Evolutionary conservation across 2,113 vertebrate genomes (phyloP), one percentile per base, ranked within the genome.

Genomic region (Melospiza georgiana): DNA sequence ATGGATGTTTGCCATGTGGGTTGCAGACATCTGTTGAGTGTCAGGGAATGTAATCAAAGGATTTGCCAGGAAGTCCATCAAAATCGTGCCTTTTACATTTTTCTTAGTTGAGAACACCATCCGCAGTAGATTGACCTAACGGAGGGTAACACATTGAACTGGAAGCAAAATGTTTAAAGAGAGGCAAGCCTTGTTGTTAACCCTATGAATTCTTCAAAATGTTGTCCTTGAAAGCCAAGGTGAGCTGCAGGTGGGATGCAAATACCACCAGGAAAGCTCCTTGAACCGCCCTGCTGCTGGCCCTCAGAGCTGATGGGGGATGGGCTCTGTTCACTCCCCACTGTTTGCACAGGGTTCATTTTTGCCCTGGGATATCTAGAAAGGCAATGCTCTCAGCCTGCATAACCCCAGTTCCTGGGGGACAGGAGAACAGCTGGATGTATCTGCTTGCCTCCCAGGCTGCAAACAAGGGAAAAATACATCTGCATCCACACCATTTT

Each of bases 11-110:
- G 83, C 96, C 86, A 89, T 95, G 95, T 95, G 97, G 67, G 71
- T 93, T 95, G 80, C 62, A 95, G 82, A 94, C 96, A 97, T 98
- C 97, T 97, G 96, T 77, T 96, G 96, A 97, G 39, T 94, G 95
- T 97, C 87, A 97, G 93, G 82, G 80, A 97, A 92, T 89, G 59
- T 83, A 97, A 97, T 95, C 94, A 96, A 95, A 91, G 3, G 27
- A 94, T 92, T 95, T 97, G 94, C 97, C 97, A 97, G 96, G 83
- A 96, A 91, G 78, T 93, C 94, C 95, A 96, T 95, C 90, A 96
- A 93, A 97, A 93, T 96, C 31, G 16, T 94, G 90, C 62, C 90
- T 89, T 94, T 76, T 62, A 93, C 90, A 95, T 96, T 97, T 97
- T 97, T 97, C 87, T 94, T 80, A 74, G 90, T 93, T 97, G 96